Percentiles rank a stretch among this genome's conserved stretches.
Evolutionary conservation across 2,888 invertebrate genomes (phyloP).

Genomic region (Spodoptera exigua): DNA sequence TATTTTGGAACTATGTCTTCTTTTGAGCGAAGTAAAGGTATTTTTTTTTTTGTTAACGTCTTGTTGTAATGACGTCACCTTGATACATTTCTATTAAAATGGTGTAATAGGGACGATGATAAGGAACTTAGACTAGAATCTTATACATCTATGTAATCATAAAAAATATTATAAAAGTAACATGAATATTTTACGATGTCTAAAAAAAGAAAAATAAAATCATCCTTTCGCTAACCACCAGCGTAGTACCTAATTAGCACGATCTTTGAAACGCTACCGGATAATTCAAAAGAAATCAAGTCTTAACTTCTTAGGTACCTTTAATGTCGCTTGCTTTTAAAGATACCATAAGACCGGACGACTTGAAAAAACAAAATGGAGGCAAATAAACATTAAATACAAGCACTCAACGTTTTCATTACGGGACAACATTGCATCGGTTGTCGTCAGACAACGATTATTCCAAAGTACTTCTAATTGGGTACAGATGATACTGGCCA

Average conservation of each 20-base stretch:
- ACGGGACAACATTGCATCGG: conserved; percentile 82
- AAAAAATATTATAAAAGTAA: too few relatives aligned
- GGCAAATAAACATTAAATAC: conserved; percentile 85
- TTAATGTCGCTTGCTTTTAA: conserved; percentile 66
- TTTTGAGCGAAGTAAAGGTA: too few relatives aligned
- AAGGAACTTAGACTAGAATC: too few relatives aligned
- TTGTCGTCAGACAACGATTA: conserved; percentile 79
- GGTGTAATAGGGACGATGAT: too few relatives aligned
- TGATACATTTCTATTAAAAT: too few relatives aligned
- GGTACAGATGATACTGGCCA: conserved; percentile 58
- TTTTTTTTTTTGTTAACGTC: too few relatives aligned
- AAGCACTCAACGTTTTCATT: conserved; percentile 86
- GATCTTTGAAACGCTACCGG: conserved; percentile 57
- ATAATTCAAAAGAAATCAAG: conserved; percentile 72
- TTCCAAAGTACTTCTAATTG: conserved; percentile 84
- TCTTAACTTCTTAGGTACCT: conserved; percentile 65
- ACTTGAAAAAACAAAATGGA: conserved; percentile 82
- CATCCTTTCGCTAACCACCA: conserved; percentile 48
- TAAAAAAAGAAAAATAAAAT: conserved; percentile 35
- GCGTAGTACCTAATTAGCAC: conserved; percentile 49
- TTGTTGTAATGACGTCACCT: too few relatives aligned
- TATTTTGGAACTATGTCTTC: too few relatives aligned
- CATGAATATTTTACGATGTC: too few relatives aligned
- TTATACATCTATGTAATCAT: too few relatives aligned
- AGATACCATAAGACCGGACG: conserved; percentile 68